These are phyloP conservation scores for Pomatostomus ruficeps DNA, from an alignment of 2,113 vertebrate species.

Conservation along the genomic window DNA sequence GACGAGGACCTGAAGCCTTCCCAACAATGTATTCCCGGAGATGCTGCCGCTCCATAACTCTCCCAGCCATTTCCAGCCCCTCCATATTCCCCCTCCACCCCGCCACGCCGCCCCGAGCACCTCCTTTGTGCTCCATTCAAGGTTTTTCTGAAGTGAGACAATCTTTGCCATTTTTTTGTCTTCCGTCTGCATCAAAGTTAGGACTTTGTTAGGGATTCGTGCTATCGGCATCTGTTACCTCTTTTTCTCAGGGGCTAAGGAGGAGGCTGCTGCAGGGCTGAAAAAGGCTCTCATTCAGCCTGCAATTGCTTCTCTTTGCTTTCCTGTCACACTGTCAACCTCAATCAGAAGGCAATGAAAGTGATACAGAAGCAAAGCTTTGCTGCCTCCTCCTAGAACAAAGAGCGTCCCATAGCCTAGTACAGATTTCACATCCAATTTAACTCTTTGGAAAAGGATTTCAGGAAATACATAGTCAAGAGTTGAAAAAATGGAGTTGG, in stretches of 20 bases:
- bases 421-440: constrained; percentile 99
- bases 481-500: constrained; percentile 85
- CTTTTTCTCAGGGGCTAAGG: constrained; percentile 81
- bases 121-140: constrained; percentile 72
- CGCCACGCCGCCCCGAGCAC: not conserved
- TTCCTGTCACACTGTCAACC: constrained; percentile 98
- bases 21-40: constrained; percentile 18
- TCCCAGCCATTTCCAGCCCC: constrained; percentile 52
- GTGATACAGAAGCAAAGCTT: constrained; percentile 83
- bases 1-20: constrained; percentile 15
- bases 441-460: constrained; percentile 94
- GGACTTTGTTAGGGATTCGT: constrained; percentile 82
- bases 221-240: constrained; percentile 81
- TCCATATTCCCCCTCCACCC: constrained; percentile 16
- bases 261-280: constrained; percentile 81
- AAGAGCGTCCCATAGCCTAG: constrained; percentile 89
- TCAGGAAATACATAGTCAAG: constrained; percentile 88
- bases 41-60: not conserved
- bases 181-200: constrained; percentile 79
- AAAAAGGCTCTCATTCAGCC: constrained; percentile 96
- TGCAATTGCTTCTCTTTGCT: constrained; percentile 90
- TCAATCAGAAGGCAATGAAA: constrained; percentile 93
- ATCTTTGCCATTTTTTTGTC: constrained; percentile 69
- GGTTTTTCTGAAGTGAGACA: constrained; percentile 70
- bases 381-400: constrained; percentile 87